Conservation (phyloP, 2,113 vertebrate species). For the Penelope pileata region DNA sequence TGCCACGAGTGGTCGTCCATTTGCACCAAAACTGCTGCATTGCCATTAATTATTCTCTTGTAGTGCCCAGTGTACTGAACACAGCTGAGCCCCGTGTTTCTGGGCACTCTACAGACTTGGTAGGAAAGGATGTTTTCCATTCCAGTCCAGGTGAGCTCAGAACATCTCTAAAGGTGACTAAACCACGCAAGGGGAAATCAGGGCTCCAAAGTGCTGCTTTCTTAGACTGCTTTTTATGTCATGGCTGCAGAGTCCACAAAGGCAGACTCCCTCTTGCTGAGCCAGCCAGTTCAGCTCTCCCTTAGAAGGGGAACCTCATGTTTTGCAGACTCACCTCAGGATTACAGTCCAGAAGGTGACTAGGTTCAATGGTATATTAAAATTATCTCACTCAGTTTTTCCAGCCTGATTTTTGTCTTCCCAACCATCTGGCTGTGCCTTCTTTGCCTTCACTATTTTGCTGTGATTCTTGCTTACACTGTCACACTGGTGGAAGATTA, state of each 20-base stretch:
- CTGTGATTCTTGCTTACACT: background rate
- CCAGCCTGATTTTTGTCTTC: constrained; percentile 23
- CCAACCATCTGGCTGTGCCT: constrained; percentile 16
- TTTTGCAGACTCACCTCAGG: background rate
- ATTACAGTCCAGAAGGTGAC: constrained; percentile 28
- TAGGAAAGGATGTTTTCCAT: background rate
- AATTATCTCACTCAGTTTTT: constrained; percentile 8
- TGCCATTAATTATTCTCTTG: background rate
- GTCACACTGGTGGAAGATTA: constrained; percentile 3
- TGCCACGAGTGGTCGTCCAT: background rate
- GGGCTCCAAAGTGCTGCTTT: background rate
- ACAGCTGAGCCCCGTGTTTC: background rate
- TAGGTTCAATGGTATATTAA: background rate
- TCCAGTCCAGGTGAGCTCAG: background rate
- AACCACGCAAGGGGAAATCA: background rate
- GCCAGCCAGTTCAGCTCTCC: background rate
- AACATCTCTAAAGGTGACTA: background rate
- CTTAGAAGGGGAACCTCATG: background rate
- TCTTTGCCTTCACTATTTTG: constrained; percentile 19
- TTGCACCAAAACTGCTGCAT: background rate
- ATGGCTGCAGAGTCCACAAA: background rate
- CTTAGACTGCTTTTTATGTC: background rate
- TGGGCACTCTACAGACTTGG: background rate
- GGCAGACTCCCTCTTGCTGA: background rate
- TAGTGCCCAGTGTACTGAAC: background rate